Percentiles rank a stretch among this genome's conserved stretches.
phyloP scores from a whole-genome alignment of 2,888 invertebrate species.

The Epistrophe eligans region DNA sequence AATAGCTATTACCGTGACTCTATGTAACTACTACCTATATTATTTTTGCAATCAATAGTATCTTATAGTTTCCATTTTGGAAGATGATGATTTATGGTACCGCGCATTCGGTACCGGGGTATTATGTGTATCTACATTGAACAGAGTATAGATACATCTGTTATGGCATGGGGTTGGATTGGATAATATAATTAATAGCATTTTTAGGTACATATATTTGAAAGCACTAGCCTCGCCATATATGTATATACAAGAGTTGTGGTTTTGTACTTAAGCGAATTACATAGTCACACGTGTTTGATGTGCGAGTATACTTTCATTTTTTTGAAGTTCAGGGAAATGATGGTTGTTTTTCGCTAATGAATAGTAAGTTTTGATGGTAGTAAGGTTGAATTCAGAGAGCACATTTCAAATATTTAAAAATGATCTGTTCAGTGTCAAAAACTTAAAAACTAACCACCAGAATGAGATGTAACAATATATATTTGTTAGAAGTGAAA shows the following conservation, averaged over 20 bases:
- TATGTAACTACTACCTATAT: background rate
- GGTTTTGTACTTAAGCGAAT: slow-evolving; percentile 22
- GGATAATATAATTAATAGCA: slow-evolving; percentile 54
- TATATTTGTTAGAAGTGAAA: too few relatives aligned
- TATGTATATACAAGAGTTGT: background rate
- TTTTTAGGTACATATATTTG: slow-evolving; percentile 21
- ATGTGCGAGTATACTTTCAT: slow-evolving; percentile 24
- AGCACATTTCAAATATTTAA: slow-evolving; percentile 29
- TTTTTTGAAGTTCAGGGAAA: slow-evolving; percentile 34
- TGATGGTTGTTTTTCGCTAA: background rate
- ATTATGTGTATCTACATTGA: too few relatives aligned
- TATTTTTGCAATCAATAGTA: slow-evolving; percentile 21
- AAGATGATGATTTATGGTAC: slow-evolving; percentile 57
- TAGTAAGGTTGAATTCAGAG: background rate
- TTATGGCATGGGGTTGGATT: slow-evolving; percentile 31
- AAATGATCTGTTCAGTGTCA: background rate
- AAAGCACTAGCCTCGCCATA: slow-evolving; percentile 14
- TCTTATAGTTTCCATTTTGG: slow-evolving; percentile 12
- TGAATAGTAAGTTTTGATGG: background rate
- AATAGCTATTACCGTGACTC: slow-evolving; percentile 7
- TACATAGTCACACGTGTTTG: slow-evolving; percentile 8
- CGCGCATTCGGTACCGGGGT: background rate
- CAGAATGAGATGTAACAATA: too few relatives aligned
- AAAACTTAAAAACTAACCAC: too few relatives aligned
- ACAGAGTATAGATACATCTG: slow-evolving; percentile 28